Evolutionary conservation across 2,113 vertebrate species (phyloP).

Genomic region (Gymnarchus niloticus): DNA sequence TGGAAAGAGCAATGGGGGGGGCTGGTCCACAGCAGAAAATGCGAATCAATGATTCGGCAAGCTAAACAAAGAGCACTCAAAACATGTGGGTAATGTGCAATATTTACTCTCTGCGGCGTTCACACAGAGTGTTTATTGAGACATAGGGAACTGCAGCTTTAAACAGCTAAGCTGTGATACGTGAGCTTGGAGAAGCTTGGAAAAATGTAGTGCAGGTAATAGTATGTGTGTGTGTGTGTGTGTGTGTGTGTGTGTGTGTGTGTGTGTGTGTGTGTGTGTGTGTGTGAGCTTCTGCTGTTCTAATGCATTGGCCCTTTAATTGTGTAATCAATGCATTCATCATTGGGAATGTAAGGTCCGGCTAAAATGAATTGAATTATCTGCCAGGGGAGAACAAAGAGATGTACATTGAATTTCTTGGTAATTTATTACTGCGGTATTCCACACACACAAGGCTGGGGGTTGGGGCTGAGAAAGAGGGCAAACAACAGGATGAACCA

Average conservation of each 20-base stretch:
- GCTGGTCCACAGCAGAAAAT: too few relatives aligned
- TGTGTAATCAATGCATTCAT: constrained; percentile 67
- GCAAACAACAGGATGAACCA: too few relatives aligned
- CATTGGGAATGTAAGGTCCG: constrained; percentile 63
- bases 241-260: constrained; percentile 36
- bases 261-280: constrained; percentile 19
- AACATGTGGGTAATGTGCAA: too few relatives aligned
- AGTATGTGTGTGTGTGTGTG: constrained; percentile 22
- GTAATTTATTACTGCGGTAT: constrained; percentile 65
- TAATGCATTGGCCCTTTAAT: constrained; percentile 63
- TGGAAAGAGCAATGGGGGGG: too few relatives aligned
- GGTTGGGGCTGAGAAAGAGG: neutral
- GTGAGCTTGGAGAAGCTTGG: neutral
- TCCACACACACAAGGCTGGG: constrained; percentile 25
- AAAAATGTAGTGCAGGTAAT: neutral
- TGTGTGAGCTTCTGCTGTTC: constrained; percentile 31
- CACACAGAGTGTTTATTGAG: too few relatives aligned
- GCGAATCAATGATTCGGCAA: too few relatives aligned
- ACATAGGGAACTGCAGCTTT: neutral
- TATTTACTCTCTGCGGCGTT: too few relatives aligned
- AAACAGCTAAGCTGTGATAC: neutral
- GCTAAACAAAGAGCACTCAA: too few relatives aligned
- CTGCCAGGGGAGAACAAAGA: constrained; percentile 66
- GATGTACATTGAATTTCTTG: constrained; percentile 66
- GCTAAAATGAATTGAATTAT: constrained; percentile 73